phyloP scores from a whole-genome alignment of 2,113 vertebrate genomes.

The Actenoides hombroni region DNA sequence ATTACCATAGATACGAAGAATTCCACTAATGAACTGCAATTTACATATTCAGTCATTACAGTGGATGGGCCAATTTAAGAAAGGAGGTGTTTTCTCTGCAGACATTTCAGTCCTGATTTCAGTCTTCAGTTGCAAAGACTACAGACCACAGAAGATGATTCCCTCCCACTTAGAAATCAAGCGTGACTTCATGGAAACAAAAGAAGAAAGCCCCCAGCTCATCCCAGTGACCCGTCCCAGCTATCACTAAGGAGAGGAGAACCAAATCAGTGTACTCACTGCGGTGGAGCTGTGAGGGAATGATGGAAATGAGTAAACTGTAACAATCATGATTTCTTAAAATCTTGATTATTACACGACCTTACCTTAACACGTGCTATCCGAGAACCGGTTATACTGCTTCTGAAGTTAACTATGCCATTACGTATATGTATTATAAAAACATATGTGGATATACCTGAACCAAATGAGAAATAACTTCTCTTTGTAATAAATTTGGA shows the following conservation, averaged over 20 bases:
- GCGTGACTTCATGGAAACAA: slow-evolving; percentile 9
- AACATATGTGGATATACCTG: neutral
- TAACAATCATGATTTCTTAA: neutral
- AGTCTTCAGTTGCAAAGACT: neutral
- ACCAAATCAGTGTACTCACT: neutral
- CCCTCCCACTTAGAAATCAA: neutral
- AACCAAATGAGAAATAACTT: neutral
- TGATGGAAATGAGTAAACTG: slow-evolving; percentile 28
- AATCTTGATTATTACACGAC: slow-evolving; percentile 8
- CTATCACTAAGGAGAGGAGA: neutral
- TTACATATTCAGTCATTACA: slow-evolving; percentile 78
- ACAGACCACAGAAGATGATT: neutral
- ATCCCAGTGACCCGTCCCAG: neutral
- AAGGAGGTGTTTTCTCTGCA: slow-evolving; percentile 22
- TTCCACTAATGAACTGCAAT: slow-evolving; percentile 77
- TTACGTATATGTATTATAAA: neutral
- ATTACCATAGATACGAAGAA: slow-evolving; percentile 80
- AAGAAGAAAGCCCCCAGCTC: neutral
- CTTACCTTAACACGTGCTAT: neutral
- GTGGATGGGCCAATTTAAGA: slow-evolving; percentile 68
- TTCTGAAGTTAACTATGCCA: neutral
- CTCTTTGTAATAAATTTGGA: neutral
- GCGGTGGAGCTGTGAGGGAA: neutral
- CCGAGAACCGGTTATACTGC: neutral
- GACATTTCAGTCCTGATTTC: slow-evolving; percentile 34